Evolutionary conservation across 2,797 vertebrate genomes (phyloP), one percentile per base, ranked within the genome.

Genomic region (Cossypha polioptera): DNA sequence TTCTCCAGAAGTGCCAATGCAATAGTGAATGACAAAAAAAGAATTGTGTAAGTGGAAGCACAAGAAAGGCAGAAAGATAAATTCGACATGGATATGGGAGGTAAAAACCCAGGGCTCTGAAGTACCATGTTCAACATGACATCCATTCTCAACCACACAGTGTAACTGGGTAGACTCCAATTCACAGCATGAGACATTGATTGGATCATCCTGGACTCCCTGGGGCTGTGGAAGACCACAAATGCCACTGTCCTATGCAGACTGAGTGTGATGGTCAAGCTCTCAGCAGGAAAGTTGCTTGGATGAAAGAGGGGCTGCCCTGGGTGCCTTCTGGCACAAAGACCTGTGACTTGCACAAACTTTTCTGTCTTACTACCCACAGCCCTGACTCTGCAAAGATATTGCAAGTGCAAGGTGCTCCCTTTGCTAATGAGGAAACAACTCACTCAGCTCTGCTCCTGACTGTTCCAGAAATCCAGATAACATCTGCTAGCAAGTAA

Each of bases 71-170:
- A 83, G 74, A 42, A 80, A 50, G 43, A 69, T 21, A 62, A 62
- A 51, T 59, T 22, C 42, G 54, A 51, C 76, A 22, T 13, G 19
- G 47, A 67, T n/a, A 10, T 57, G 58, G 35, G 57, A 87, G 24
- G n/a, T 43, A 62, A 69, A 78, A 88, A 72, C 22, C 31, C 62
- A 72, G 38, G 47, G n/a, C 80, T 84, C 18, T 58, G 42, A 85
- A 87, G 18, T 7, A 17, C 58, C 18, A 2, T 9, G 33, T 86
- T 76, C 22, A 65, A 51, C 0, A 0, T 51, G 47, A 51, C 0
- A 0, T 63, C 73, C 38, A 13, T 78, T 77, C 65, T 72, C 38
- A 72, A 7, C 38, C 58, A 40, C 65, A 26, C 33, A 18, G 5
- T 18, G 57, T 50, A 53, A 48, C 12, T 18, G 50, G 28, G 20